A percentile compares a stretch with the other conserved stretches of the same genome.
These are phyloP conservation scores for Prunella himalayana DNA, from an alignment of 2,113 vertebrate genomes.

Conservation along the genomic window DNA sequence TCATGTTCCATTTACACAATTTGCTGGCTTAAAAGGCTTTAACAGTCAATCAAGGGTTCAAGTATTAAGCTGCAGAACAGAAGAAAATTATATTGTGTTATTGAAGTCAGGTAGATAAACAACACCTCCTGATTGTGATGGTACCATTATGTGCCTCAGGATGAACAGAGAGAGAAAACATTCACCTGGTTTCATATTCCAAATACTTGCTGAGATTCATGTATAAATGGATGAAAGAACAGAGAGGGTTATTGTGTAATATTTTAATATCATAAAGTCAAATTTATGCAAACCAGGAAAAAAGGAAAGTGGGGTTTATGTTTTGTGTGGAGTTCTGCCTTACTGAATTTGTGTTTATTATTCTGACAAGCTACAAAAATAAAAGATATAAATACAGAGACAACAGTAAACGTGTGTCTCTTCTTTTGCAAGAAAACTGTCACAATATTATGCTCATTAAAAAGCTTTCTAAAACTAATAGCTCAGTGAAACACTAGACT, in stretches of 20 bases:
- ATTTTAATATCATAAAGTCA: conserved; percentile 30
- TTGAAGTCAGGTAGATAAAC: conserved; percentile 15
- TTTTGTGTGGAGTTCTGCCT: neutral
- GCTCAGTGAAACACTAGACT: conserved; percentile 21
- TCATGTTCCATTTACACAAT: neutral
- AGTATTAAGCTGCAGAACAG: neutral
- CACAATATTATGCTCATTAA: conserved; percentile 50
- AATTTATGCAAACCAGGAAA: conserved; percentile 32
- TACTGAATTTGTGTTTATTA: conserved; percentile 14
- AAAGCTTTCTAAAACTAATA: conserved; percentile 37
- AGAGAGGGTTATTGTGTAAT: conserved; percentile 29
- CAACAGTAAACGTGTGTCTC: neutral
- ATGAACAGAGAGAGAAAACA: conserved; percentile 1
- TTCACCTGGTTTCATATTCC: conserved; percentile 34
- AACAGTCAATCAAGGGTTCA: conserved; percentile 17
- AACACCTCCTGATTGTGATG: conserved; percentile 9
- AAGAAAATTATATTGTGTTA: conserved; percentile 1
- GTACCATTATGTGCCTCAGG: neutral
- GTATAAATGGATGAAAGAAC: conserved; percentile 44
- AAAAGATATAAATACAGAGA: neutral
- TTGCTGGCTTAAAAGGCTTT: conserved; percentile 18
- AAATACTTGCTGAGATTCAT: conserved; percentile 10
- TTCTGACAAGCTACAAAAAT: conserved; percentile 41
- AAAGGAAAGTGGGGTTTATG: neutral
- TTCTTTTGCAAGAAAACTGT: conserved; percentile 41